Conservation (phyloP, 2,797 vertebrate species). For the Arrhamphus sclerolepis region DNA sequence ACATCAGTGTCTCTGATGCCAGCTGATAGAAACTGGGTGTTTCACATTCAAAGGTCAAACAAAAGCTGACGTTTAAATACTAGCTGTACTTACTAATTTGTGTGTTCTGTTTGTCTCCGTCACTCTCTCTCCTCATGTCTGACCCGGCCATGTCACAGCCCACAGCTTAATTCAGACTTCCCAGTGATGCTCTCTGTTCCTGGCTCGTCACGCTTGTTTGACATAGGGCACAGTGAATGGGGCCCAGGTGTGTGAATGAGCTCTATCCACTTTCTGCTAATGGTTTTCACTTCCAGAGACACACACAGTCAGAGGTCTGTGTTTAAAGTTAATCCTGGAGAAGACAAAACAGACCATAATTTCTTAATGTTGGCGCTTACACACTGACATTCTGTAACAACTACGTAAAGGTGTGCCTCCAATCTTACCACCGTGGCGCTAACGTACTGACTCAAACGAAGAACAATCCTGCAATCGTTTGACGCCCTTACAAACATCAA, state of each 20-base stretch:
- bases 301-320: neutral
- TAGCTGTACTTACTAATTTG: too few relatives aligned
- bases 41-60: conserved; percentile 12
- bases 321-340: neutral
- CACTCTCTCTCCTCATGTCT: conserved; percentile 6
- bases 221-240: conserved; percentile 30
- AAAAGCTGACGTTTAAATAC: too few relatives aligned
- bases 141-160: too few relatives aligned
- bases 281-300: conserved; percentile 22
- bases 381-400: too few relatives aligned
- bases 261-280: conserved; percentile 21
- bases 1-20: neutral
- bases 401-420: too few relatives aligned
- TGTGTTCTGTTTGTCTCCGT: too few relatives aligned
- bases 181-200: conserved; percentile 36
- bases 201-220: conserved; percentile 36
- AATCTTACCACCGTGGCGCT: too few relatives aligned
- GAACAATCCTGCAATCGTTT: too few relatives aligned
- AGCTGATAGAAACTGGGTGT: conserved; percentile 5
- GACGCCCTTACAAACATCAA: too few relatives aligned
- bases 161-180: conserved; percentile 51
- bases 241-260: conserved; percentile 60
- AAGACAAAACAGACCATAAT: conserved; percentile 41
- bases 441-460: too few relatives aligned
- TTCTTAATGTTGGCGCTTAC: conserved; percentile 45